Evolutionary conservation across 2,888 invertebrate genomes (phyloP).

Genomic region (Tenthredo distinguenda): DNA sequence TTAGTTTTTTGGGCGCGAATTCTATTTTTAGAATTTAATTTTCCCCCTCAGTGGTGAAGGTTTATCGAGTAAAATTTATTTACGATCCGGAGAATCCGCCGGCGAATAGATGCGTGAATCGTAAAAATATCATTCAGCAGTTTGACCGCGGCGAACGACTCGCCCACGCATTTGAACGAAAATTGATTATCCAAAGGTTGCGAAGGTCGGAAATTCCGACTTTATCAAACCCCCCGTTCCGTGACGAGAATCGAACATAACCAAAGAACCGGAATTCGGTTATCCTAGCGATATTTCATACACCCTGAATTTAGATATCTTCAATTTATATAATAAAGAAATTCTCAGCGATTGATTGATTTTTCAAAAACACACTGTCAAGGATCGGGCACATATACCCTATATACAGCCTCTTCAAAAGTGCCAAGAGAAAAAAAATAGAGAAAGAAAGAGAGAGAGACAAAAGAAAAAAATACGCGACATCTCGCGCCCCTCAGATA

Average conservation of each 20-base stretch:
- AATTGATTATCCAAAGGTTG: slow-evolving; percentile 25
- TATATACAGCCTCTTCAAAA: not conserved
- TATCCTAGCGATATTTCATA: not conserved
- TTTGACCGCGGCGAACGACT: not conserved
- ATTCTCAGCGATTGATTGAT: slow-evolving; percentile 2
- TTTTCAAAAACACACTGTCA: not conserved
- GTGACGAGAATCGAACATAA: not conserved
- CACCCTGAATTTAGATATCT: not conserved
- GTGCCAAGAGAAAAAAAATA: not conserved
- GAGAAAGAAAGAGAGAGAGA: not conserved
- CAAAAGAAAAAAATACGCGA: not conserved
- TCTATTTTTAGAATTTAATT: not conserved
- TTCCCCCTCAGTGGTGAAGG: not conserved
- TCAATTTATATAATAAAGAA: not conserved
- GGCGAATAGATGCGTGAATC: not conserved
- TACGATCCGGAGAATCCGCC: not conserved
- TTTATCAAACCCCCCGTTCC: slow-evolving; percentile 9
- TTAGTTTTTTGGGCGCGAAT: not conserved
- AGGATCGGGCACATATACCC: not conserved
- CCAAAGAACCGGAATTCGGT: not conserved
- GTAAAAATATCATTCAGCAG: slow-evolving; percentile 25
- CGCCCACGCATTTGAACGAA: not conserved
- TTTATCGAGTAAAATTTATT: not conserved
- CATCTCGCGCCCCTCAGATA: not conserved
- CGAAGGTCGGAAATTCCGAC: slow-evolving; percentile 22